phyloP scores from a whole-genome alignment of 2,113 vertebrate genomes.

The Thamnaconus septentrionalis region DNA sequence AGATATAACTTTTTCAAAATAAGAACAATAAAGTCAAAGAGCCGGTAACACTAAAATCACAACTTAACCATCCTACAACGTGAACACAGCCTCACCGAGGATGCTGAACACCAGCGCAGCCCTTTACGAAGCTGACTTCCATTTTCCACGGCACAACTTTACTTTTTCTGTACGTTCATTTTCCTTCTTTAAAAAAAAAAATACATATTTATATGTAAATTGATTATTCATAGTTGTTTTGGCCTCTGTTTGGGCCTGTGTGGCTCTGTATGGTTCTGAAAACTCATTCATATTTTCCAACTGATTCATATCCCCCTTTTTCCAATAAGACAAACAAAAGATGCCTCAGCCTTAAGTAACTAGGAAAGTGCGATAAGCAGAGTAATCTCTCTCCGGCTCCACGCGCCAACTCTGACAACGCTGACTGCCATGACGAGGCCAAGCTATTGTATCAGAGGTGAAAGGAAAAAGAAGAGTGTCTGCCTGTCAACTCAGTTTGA shows the following conservation, averaged over 20 bases:
- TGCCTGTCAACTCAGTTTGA: conserved; percentile 1
- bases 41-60: too few species aligned
- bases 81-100: too few species aligned
- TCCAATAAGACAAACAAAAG: conserved; percentile 36
- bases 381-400: conserved; percentile 21
- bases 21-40: too few species aligned
- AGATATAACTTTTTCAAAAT: too few species aligned
- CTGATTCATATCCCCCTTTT: conserved; percentile 20
- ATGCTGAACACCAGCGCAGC: too few species aligned
- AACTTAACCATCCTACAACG: too few species aligned
- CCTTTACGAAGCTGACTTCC: too few species aligned
- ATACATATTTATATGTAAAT: not conserved
- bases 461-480: conserved; percentile 20
- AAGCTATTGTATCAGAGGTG: conserved; percentile 16
- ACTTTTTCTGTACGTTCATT: not conserved
- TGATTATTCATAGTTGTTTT: conserved; percentile 6
- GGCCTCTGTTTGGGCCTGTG: not conserved
- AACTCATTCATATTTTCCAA: conserved; percentile 3
- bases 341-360: conserved; percentile 31
- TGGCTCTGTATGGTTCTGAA: conserved; percentile 5
- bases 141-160: not conserved
- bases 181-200: too few species aligned
- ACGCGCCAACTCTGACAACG: not conserved
- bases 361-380: conserved; percentile 37
- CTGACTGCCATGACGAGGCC: conserved; percentile 10